Base-by-base conservation (phyloP, 2,888 invertebrate species). In the Pristionchus arcanus region DNA sequence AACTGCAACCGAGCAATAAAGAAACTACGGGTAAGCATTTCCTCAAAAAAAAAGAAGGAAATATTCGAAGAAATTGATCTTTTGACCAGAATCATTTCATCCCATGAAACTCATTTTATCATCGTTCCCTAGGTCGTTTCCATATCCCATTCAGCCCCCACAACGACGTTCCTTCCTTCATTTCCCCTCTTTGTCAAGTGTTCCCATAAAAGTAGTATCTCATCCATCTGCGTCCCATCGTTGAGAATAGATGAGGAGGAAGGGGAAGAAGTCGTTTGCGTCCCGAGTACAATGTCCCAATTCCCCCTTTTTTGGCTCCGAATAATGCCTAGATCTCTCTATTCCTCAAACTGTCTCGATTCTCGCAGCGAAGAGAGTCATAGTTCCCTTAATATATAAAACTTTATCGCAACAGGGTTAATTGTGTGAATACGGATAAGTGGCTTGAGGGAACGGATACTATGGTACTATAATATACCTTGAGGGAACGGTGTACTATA, bases 1-100 rank as follows among this genome's bases (percentile, higher is more conserved):
- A 93, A 91, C 91, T 93, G 59, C 93, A 93, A 87, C 91, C 91
- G 53, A 84, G 77, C 55, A 59, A 37, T 42, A 63, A 53, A 21
- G 84, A 85, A 53, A 37, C 68, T 89, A 90, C 92, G 91, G 92
- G 92, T 93, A 89, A 74, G 74, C 0, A 34, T 13, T 59, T 59
- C 59, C 15, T 59, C 59, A 2, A 59, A 9, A 16, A 49, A 11
- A 42, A 42, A 5, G 42, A 5, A 5, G 9, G 42, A 42, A 42
- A 42, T 49, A n/a, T n/a, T n/a, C 13, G 42, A 7, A 49, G 13
- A 9, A 49, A 49, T 7, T 49, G 9, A 9, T 49, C 42, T 49
- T 49, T 49, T 21, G 21, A 16, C 55, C 55, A 74, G 21, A 7
- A 19, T 2, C 16, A 28, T 21, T 28, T 4, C 28, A 71, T n/a